Conservation (phyloP, 2,797 vertebrate species). For the Chromobotia macracanthus region DNA sequence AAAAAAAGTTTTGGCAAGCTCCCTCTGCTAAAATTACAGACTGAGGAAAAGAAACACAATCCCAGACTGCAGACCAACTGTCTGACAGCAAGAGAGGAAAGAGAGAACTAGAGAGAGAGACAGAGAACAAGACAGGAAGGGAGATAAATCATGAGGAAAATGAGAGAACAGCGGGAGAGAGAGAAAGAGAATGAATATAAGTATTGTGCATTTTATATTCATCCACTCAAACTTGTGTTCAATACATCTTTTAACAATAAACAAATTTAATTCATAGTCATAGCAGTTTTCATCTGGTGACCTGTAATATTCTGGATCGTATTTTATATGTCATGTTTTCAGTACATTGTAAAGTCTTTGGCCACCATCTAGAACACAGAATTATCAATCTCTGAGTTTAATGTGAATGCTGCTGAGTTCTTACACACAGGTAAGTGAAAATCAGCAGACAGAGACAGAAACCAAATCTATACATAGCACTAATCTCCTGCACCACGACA, state of each 20-base stretch:
- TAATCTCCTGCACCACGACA: not conserved
- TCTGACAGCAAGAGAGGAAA: not conserved
- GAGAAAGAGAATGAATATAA: conserved; percentile 1
- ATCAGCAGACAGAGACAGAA: not conserved
- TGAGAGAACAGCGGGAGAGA: not conserved
- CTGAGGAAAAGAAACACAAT: conserved; percentile 29
- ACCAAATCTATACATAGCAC: not conserved
- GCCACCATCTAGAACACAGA: too few species aligned
- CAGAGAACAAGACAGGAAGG: not conserved
- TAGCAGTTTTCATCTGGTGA: too few species aligned
- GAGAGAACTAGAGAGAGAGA: not conserved
- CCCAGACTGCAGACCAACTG: not conserved
- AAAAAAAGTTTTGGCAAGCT: conserved; percentile 8
- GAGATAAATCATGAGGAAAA: not conserved
- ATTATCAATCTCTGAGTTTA: not conserved
- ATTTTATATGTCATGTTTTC: not conserved
- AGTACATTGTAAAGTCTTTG: not conserved
- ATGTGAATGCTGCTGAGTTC: not conserved
- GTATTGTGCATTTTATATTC: not conserved
- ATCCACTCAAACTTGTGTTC: not conserved
- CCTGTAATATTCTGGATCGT: too few species aligned
- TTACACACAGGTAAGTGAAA: not conserved
- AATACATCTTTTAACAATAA: not conserved
- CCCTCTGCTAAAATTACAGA: conserved; percentile 21
- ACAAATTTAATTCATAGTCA: too few species aligned